These are phyloP conservation scores for Apogon talboti DNA, from an alignment of 2,797 vertebrate genomes.

Conservation along the genomic window DNA sequence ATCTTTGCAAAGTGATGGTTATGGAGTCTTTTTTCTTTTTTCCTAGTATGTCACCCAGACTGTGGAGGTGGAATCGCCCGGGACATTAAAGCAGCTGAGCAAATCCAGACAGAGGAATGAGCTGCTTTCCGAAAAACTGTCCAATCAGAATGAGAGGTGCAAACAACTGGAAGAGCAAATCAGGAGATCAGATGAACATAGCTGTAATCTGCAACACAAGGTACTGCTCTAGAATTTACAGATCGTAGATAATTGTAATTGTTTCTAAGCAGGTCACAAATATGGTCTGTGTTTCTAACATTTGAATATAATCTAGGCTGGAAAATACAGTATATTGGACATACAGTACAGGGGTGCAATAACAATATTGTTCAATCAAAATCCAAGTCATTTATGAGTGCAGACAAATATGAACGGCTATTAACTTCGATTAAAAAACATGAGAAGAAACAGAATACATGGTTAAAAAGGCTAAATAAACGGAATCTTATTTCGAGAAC, in stretches of 20 bases:
- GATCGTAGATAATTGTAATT: no score
- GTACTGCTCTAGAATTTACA: constrained; percentile 51
- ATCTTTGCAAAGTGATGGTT: background rate
- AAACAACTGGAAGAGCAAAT: constrained; percentile 86
- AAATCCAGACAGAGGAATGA: constrained; percentile 83
- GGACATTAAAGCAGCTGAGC: constrained; percentile 77
- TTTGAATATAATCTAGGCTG: background rate
- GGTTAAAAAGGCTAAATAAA: constrained; percentile 16
- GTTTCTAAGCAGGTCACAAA: background rate
- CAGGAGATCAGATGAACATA: constrained; percentile 82
- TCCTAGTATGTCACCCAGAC: constrained; percentile 84
- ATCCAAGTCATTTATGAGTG: constrained; percentile 5
- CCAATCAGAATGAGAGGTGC: constrained; percentile 80
- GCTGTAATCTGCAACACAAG: constrained; percentile 86
- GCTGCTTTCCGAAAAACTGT: constrained; percentile 78
- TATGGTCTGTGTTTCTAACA: background rate
- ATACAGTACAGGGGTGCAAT: background rate
- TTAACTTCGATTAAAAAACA: constrained; percentile 2
- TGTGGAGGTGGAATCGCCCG: constrained; percentile 85
- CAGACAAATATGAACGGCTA: background rate
- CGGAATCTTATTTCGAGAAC: background rate
- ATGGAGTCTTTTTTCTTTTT: background rate
- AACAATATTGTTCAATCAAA: constrained; percentile 15
- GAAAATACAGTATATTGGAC: background rate
- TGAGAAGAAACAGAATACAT: background rate